phyloP scores from a whole-genome alignment of 1,140 invertebrate genomes.

The Pantala flavescens region DNA sequence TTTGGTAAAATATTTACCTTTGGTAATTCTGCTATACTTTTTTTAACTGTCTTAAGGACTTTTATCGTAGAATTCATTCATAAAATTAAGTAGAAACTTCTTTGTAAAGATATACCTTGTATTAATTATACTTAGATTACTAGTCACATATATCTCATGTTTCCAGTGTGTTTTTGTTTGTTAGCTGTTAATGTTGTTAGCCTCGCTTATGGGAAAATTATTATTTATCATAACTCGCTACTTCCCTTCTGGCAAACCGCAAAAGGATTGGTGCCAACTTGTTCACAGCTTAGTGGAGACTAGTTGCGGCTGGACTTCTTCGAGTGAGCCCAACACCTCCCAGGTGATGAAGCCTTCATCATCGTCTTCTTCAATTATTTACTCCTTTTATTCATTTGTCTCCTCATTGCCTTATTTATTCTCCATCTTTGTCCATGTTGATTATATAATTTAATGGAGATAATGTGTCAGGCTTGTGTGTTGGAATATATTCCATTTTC shows the following conservation, averaged over 20 bases:
- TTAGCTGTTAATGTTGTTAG: conserved; percentile 15
- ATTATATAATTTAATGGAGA: background rate
- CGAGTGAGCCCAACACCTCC: background rate
- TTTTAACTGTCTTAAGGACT: no score
- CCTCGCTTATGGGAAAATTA: conserved; percentile 15
- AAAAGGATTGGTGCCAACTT: conserved; percentile 65
- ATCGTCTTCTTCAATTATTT: conserved; percentile 10
- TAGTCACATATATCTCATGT: no score
- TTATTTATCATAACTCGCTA: background rate
- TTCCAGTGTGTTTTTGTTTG: background rate
- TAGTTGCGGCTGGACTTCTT: conserved; percentile 53
- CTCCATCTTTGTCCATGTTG: background rate
- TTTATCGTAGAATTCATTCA: no score
- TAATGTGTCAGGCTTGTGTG: background rate
- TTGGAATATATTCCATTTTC: background rate
- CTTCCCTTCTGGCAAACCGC: conserved; percentile 21
- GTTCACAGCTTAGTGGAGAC: conserved; percentile 67
- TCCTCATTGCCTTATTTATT: background rate
- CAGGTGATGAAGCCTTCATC: background rate
- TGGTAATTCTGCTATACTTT: no score
- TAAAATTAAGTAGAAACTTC: no score
- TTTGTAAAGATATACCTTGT: no score
- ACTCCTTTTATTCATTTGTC: background rate
- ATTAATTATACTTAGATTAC: no score
- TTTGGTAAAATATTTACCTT: no score